phyloP scores from a whole-genome alignment of 2,113 vertebrate genomes.

The Pachyramphus minor region DNA sequence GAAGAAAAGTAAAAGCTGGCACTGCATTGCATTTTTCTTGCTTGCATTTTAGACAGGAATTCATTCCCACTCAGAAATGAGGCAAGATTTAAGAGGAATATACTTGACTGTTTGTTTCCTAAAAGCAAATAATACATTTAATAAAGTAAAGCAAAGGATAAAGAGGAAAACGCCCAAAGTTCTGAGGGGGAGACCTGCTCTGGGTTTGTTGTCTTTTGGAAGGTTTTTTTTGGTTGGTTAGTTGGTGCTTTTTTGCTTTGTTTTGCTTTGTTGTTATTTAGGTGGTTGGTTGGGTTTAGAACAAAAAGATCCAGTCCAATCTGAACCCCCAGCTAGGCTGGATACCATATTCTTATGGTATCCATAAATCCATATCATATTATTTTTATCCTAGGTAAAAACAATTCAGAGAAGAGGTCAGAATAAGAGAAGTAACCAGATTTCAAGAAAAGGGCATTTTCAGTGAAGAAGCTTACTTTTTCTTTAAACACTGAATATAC shows the following conservation, averaged over 20 bases:
- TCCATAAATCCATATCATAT: neutral
- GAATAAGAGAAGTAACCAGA: neutral
- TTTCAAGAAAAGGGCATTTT: neutral
- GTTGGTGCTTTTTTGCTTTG: neutral
- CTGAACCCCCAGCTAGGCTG: neutral
- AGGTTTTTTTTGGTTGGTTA: neutral
- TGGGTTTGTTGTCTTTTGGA: neutral
- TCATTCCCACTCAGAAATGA: neutral
- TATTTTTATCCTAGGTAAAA: neutral
- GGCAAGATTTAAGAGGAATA: neutral
- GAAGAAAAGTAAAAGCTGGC: neutral
- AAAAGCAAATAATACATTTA: neutral
- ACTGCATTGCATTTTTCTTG: neutral
- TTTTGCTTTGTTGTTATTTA: neutral
- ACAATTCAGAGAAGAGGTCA: neutral
- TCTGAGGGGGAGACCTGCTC: neutral
- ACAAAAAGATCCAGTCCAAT: neutral
- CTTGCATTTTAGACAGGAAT: neutral
- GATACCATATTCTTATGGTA: neutral
- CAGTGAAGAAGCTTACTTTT: neutral
- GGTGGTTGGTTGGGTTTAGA: neutral
- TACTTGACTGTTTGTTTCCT: neutral
- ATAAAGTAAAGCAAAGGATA: neutral
- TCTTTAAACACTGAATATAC: neutral
- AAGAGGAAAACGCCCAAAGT: neutral